Percentiles rank a stretch among this genome's conserved stretches.
Evolutionary conservation across 1,140 invertebrate species (phyloP).

Genomic region (Zaprionus vittiger): DNA sequence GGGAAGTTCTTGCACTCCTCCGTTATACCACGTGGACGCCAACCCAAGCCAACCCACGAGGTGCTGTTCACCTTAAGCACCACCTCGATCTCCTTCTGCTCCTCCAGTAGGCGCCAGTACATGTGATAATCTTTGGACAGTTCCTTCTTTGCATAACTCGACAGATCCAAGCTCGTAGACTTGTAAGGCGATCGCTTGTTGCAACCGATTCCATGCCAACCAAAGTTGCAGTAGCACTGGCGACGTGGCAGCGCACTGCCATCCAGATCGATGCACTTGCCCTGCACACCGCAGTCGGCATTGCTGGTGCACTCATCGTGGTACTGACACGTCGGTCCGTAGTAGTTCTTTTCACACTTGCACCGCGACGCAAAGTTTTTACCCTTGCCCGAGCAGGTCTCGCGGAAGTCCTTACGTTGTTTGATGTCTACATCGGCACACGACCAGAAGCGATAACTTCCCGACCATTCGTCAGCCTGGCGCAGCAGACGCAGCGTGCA

Average conservation of each 20-base stretch:
- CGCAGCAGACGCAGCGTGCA: constrained; percentile 95
- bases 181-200: constrained; percentile 90
- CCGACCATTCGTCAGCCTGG: constrained; percentile 95
- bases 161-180: constrained; percentile 87
- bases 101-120: constrained; percentile 93
- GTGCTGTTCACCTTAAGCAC: constrained; percentile 93
- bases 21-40: constrained; percentile 90
- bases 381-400: constrained; percentile 93
- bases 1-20: constrained; percentile 92
- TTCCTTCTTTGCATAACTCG: constrained; percentile 88
- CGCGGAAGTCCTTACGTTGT: constrained; percentile 89
- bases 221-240: constrained; percentile 95
- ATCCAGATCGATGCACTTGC: constrained; percentile 92
- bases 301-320: constrained; percentile 93
- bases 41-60: constrained; percentile 94
- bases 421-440: constrained; percentile 97
- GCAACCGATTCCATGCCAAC: constrained; percentile 93
- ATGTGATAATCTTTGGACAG: constrained; percentile 90
- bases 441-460: constrained; percentile 95
- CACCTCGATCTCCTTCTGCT: constrained; percentile 93
- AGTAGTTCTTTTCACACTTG: constrained; percentile 92
- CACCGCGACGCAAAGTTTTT: constrained; percentile 90
- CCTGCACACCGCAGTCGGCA: constrained; percentile 92
- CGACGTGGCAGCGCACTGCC: constrained; percentile 91
- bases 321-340: constrained; percentile 93